Percentiles rank a stretch among this genome's conserved stretches.
These are phyloP conservation scores for Takifugu flavidus DNA, from an alignment of 2,113 vertebrate species.

Conservation along the genomic window DNA sequence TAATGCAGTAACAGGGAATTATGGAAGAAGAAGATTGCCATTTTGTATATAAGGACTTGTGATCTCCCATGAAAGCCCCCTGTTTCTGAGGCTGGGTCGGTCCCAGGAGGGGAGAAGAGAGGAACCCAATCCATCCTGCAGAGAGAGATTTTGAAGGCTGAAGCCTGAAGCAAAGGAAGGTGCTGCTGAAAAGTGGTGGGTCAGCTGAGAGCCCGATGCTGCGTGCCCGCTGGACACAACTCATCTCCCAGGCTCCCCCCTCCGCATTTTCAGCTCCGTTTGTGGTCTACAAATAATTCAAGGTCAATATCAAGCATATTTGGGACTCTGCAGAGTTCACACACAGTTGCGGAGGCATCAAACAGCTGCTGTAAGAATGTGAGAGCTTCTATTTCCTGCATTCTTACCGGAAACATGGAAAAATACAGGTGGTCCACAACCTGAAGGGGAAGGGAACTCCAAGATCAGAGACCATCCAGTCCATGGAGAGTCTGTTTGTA, in stretches of 20 bases:
- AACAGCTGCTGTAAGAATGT: constrained; percentile 44
- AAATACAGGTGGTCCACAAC: no score
- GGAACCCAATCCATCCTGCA: constrained; percentile 66
- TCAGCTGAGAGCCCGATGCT: constrained; percentile 59
- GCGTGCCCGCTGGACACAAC: constrained; percentile 57
- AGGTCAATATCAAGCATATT: constrained; percentile 58
- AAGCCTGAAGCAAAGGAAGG: constrained; percentile 57
- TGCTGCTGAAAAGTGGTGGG: constrained; percentile 62
- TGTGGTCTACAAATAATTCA: constrained; percentile 60
- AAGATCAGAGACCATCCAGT: no score
- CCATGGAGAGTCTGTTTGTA: no score
- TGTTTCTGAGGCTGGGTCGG: constrained; percentile 61
- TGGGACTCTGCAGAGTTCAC: constrained; percentile 53
- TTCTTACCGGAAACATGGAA: constrained; percentile 27
- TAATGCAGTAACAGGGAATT: constrained; percentile 81
- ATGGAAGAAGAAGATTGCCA: constrained; percentile 79
- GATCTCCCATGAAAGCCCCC: constrained; percentile 76
- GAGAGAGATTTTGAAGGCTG: constrained; percentile 57
- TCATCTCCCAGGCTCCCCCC: constrained; percentile 30
- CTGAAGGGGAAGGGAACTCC: no score
- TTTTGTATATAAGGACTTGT: constrained; percentile 83
- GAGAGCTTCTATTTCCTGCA: constrained; percentile 38
- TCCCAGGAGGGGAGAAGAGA: constrained; percentile 64
- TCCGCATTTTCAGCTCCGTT: constrained; percentile 33
- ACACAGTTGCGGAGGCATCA: constrained; percentile 47